phyloP scores from a whole-genome alignment of 2,113 vertebrate genomes.

The Dendrocopos noguchii region DNA sequence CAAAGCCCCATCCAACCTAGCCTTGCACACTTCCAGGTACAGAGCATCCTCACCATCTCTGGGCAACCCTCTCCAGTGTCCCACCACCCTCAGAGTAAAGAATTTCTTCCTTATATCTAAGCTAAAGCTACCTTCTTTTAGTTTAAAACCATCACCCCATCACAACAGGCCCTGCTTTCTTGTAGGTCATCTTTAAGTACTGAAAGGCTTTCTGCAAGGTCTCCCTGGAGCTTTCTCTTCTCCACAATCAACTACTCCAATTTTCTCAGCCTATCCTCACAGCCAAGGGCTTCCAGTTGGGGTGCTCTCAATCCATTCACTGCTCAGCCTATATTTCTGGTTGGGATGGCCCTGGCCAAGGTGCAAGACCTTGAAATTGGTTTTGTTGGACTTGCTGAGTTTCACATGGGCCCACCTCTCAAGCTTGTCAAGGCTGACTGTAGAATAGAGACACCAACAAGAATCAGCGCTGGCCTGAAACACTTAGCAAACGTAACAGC shows the following conservation, averaged over 20 bases:
- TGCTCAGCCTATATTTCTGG: neutral
- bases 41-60: too few relatives aligned
- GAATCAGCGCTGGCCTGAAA: neutral
- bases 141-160: neutral
- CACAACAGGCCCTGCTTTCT: neutral
- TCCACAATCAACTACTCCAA: neutral
- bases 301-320: neutral
- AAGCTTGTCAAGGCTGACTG: neutral
- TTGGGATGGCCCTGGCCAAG: neutral
- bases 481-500: neutral
- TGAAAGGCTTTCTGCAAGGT: neutral
- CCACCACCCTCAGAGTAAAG: neutral
- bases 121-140: neutral
- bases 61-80: neutral
- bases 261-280: neutral
- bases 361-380: neutral
- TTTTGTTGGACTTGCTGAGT: neutral
- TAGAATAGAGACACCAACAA: neutral
- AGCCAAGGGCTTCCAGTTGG: neutral
- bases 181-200: neutral
- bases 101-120: neutral
- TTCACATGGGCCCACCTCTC: neutral
- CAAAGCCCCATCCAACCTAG: too few relatives aligned
- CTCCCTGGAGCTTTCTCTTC: neutral
- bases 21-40: too few relatives aligned